Conservation (phyloP, 2,888 invertebrate species). For the Drosophila kambysellisi region DNA sequence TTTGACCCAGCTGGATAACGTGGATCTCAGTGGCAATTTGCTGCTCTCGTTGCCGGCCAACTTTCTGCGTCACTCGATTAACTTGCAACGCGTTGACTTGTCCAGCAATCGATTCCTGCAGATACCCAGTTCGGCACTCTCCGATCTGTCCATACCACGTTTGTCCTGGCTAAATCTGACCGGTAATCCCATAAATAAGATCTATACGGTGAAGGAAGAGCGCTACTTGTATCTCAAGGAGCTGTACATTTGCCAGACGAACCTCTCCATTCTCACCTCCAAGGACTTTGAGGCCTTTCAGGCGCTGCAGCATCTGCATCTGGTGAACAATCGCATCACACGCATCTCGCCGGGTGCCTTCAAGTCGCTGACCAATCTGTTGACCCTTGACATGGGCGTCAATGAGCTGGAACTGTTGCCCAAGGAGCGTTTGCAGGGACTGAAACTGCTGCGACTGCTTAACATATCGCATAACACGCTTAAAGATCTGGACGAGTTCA, state of each 20-base stretch:
- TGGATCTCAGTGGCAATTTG: slow-evolving; percentile 91
- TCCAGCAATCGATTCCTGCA: slow-evolving; percentile 92
- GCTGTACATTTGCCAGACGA: slow-evolving; percentile 91
- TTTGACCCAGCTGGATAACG: slow-evolving; percentile 89
- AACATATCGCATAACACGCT: slow-evolving; percentile 94
- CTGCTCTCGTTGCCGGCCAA: slow-evolving; percentile 92
- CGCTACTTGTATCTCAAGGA: slow-evolving; percentile 93
- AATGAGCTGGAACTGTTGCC: slow-evolving; percentile 94
- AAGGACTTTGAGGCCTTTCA: slow-evolving; percentile 95
- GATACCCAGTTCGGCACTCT: slow-evolving; percentile 90
- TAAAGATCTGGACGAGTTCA: slow-evolving; percentile 93
- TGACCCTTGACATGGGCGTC: slow-evolving; percentile 92
- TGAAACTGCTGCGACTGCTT: slow-evolving; percentile 89
- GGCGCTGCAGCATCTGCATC: slow-evolving; percentile 90
- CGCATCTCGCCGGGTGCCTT: slow-evolving; percentile 94
- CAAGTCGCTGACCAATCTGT: slow-evolving; percentile 90
- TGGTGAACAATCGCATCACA: slow-evolving; percentile 91
- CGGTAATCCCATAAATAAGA: slow-evolving; percentile 91
- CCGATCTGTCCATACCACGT: slow-evolving; percentile 90
- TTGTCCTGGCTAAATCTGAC: slow-evolving; percentile 93
- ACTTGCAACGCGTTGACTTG: slow-evolving; percentile 91
- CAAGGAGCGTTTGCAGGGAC: slow-evolving; percentile 92
- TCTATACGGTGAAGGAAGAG: slow-evolving; percentile 89
- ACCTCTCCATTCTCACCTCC: slow-evolving; percentile 92
- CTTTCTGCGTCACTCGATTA: slow-evolving; percentile 91